These are phyloP conservation scores for Hepsetus odoe DNA, from an alignment of 2,113 vertebrate species.

Conservation along the genomic window DNA sequence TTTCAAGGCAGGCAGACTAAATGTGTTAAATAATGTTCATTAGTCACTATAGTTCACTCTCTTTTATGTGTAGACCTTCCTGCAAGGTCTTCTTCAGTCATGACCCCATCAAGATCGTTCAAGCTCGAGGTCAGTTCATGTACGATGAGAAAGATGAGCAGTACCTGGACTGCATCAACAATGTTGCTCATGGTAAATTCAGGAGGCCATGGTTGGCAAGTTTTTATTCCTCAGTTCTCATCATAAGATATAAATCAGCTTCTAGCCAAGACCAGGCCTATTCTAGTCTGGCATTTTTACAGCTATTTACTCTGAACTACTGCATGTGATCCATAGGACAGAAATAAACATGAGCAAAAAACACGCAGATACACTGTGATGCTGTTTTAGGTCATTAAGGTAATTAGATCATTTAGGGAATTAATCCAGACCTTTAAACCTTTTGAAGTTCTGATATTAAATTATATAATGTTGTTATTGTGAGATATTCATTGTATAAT, in stretches of 20 bases:
- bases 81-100: slow-evolving; percentile 94
- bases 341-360: neutral
- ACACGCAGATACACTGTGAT: neutral
- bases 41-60: too few relatives aligned
- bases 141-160: slow-evolving; percentile 86
- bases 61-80: slow-evolving; percentile 80
- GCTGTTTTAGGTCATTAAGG: neutral
- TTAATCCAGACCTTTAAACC: too few relatives aligned
- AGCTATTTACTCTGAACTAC: neutral
- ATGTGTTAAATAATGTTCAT: too few relatives aligned
- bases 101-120: slow-evolving; percentile 93
- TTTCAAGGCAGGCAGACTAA: too few relatives aligned
- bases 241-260: neutral
- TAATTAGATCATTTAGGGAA: too few relatives aligned
- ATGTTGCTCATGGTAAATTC: slow-evolving; percentile 91
- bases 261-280: neutral
- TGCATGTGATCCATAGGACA: neutral
- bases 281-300: neutral
- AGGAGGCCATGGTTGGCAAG: neutral
- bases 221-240: neutral
- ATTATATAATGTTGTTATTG: too few relatives aligned
- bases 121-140: slow-evolving; percentile 91
- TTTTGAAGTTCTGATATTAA: too few relatives aligned
- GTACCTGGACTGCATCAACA: slow-evolving; percentile 97
- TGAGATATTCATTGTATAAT: too few relatives aligned